Conservation (phyloP, 2,113 vertebrate species). For the Taxidea taxus region DNA sequence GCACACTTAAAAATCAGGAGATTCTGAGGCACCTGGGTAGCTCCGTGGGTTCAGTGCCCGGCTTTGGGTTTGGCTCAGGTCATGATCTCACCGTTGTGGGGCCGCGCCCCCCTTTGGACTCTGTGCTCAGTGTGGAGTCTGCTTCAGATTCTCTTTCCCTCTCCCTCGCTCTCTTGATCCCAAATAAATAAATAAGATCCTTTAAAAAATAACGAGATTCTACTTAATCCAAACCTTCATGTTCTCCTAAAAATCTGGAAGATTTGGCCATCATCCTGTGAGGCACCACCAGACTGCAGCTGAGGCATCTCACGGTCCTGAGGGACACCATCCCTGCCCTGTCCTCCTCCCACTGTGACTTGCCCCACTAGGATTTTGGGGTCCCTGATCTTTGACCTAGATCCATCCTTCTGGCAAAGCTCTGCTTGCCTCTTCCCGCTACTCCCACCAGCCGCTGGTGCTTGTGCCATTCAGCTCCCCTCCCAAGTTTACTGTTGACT, state of each 20-base stretch:
- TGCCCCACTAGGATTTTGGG: background rate
- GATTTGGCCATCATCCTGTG: background rate
- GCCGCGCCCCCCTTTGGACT: no score
- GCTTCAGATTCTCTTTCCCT: no score
- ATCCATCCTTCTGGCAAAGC: background rate
- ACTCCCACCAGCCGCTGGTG: background rate
- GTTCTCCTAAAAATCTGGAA: background rate
- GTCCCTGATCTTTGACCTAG: background rate
- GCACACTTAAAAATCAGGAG: background rate
- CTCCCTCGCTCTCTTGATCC: no score
- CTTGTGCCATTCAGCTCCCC: accelerated
- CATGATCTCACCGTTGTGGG: no score
- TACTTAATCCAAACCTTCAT: background rate
- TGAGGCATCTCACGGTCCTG: background rate
- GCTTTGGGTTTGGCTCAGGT: no score
- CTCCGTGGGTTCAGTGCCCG: no score
- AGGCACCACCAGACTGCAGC: background rate
- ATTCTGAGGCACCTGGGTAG: no score
- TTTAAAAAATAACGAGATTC: background rate
- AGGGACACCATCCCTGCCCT: background rate
- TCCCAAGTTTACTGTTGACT: accelerated
- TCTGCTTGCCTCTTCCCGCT: background rate
- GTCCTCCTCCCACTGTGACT: no score
- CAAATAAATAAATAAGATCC: no score
- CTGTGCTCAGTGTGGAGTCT: no score